Conservation (phyloP, 1,140 invertebrate genomes). For the Armadillidium nasatum region DNA sequence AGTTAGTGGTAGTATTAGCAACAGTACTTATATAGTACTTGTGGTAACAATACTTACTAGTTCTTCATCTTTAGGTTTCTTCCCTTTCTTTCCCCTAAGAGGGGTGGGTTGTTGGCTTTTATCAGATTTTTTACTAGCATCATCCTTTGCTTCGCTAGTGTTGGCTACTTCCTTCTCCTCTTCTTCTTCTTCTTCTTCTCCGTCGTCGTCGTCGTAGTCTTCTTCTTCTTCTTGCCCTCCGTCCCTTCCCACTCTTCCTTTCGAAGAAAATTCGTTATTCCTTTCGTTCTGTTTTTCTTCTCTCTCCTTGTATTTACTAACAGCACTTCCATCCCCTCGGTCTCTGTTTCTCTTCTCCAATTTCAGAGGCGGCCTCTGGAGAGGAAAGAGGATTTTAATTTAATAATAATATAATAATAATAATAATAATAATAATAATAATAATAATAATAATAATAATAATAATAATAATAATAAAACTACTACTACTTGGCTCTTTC, state of each 20-base stretch:
- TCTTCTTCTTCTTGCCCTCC: background rate
- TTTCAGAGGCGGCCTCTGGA: background rate
- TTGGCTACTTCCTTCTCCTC: background rate
- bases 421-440: too few species aligned
- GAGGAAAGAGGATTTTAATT: too few species aligned
- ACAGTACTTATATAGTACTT: too few species aligned
- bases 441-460: too few species aligned
- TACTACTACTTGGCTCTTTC: too few species aligned
- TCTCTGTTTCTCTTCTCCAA: background rate
- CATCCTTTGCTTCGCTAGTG: too few species aligned
- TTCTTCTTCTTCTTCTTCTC: background rate
- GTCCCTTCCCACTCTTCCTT: background rate
- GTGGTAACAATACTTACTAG: background rate
- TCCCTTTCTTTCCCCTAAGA: background rate
- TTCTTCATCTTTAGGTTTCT: conserved; percentile 1
- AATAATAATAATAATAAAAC: too few species aligned
- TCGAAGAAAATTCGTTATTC: background rate
- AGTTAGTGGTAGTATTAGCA: too few species aligned
- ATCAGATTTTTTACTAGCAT: too few species aligned
- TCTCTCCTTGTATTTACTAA: background rate
- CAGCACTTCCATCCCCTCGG: background rate
- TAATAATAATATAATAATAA: too few species aligned
- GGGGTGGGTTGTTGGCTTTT: too few species aligned
- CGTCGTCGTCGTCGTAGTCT: background rate
- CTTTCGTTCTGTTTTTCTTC: background rate